Conservation (phyloP, 2,888 invertebrate genomes). For the Coelinius sp. region DNA sequence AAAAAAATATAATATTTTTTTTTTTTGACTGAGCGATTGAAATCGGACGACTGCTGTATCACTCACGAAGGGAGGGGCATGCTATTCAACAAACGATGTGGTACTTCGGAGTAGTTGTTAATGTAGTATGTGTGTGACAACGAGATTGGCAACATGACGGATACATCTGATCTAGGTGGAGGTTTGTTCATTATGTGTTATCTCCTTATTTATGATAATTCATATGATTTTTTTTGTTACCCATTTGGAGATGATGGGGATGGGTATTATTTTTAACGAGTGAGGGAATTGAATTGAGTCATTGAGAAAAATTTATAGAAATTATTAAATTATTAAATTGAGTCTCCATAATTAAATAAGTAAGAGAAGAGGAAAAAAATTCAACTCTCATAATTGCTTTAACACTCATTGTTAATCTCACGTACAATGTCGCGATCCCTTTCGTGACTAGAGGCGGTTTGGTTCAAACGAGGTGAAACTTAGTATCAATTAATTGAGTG, state of each 20-base stretch:
- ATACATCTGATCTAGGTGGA: constrained; percentile 70
- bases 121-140: constrained; percentile 71
- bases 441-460: constrained; percentile 35
- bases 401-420: constrained; percentile 25
- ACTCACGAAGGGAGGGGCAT: constrained; percentile 62
- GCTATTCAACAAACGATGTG: constrained; percentile 70
- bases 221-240: not conserved
- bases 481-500: constrained; percentile 49
- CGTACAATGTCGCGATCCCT: constrained; percentile 29
- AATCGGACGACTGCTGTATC: constrained; percentile 35
- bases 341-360: not conserved
- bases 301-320: not conserved
- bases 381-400: constrained; percentile 24
- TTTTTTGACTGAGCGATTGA: constrained; percentile 39
- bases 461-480: constrained; percentile 43
- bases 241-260: not conserved
- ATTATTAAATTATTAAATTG: not conserved
- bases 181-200: constrained; percentile 59
- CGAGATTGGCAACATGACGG: constrained; percentile 71
- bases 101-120: constrained; percentile 70
- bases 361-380: constrained; percentile 19
- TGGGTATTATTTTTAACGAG: not conserved
- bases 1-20: not conserved
- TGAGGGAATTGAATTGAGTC: not conserved
- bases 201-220: no score